Evolutionary conservation across 2,888 invertebrate species (phyloP).

Genomic region (Autographa pulchrina): DNA sequence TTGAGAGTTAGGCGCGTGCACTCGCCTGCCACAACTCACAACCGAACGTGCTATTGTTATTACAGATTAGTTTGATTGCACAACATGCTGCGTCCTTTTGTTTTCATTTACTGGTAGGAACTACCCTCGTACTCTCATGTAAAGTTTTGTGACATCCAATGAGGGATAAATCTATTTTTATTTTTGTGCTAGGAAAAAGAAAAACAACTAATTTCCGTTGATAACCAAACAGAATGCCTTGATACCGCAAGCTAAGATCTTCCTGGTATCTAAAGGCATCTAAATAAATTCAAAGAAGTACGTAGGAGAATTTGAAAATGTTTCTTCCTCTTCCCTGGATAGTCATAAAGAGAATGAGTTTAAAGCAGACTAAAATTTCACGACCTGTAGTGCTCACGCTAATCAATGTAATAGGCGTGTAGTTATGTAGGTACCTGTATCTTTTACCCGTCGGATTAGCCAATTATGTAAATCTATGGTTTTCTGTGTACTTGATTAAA

Average conservation of each 20-base stretch:
- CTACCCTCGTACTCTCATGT: conserved; percentile 4
- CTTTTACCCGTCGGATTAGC: background rate
- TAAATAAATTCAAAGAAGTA: no score
- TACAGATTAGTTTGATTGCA: conserved; percentile 67
- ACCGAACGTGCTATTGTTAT: conserved; percentile 52
- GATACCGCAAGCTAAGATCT: background rate
- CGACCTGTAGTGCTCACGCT: background rate
- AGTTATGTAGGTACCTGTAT: no score
- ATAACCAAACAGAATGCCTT: background rate
- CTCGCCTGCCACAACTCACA: conserved; percentile 3
- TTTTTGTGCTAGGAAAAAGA: background rate
- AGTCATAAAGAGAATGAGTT: no score
- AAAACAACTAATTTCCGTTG: no score
- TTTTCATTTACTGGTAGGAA: conserved; percentile 52
- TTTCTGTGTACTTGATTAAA: background rate
- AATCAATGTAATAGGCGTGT: background rate
- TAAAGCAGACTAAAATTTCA: no score
- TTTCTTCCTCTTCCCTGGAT: no score
- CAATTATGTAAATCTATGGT: background rate
- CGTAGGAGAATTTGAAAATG: no score
- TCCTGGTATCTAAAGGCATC: no score
- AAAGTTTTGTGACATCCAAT: background rate
- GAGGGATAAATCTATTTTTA: background rate
- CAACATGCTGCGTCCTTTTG: conserved; percentile 65
- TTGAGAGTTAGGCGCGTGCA: conserved; percentile 30